Evolutionary conservation across 2,113 vertebrate genomes (phyloP).

Genomic region (Atractosteus spatula): DNA sequence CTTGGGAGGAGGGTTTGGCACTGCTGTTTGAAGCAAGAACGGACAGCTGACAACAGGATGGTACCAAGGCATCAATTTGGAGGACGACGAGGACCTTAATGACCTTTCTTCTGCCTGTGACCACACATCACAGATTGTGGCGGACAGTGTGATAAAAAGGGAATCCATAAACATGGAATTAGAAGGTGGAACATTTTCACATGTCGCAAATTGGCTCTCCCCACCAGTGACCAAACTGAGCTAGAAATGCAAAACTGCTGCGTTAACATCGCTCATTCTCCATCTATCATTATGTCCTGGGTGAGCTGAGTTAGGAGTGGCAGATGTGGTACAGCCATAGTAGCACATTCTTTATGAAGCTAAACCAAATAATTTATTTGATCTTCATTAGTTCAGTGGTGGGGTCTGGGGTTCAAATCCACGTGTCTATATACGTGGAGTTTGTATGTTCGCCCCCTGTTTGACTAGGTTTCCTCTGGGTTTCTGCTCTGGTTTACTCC

Average conservation of each 20-base stretch:
- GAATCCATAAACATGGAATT: slow-evolving; percentile 67
- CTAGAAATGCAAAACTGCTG: slow-evolving; percentile 36
- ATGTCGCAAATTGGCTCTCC: slow-evolving; percentile 51
- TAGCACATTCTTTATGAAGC: not conserved
- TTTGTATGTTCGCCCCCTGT: no score
- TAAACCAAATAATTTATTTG: no score
- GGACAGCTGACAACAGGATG: slow-evolving; percentile 45
- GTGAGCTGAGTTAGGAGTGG: not conserved
- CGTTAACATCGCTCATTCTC: slow-evolving; percentile 42
- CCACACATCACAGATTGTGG: slow-evolving; percentile 36
- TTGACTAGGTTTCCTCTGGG: no score
- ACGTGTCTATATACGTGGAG: no score
- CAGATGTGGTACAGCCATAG: not conserved
- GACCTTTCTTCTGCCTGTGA: slow-evolving; percentile 68
- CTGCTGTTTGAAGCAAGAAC: slow-evolving; percentile 8
- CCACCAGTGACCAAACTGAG: slow-evolving; percentile 19
- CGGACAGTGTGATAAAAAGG: slow-evolving; percentile 62
- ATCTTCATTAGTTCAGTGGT: no score
- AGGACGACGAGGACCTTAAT: slow-evolving; percentile 55
- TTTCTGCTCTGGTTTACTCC: no score
- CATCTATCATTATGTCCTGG: slow-evolving; percentile 30
- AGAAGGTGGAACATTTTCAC: slow-evolving; percentile 55
- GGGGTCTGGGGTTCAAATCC: no score
- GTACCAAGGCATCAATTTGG: slow-evolving; percentile 65
- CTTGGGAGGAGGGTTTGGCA: not conserved